Percentiles rank a stretch among this genome's conserved stretches.
These are phyloP conservation scores for Panthera leo DNA, from an alignment of 2,113 vertebrate species.

Conservation along the genomic window DNA sequence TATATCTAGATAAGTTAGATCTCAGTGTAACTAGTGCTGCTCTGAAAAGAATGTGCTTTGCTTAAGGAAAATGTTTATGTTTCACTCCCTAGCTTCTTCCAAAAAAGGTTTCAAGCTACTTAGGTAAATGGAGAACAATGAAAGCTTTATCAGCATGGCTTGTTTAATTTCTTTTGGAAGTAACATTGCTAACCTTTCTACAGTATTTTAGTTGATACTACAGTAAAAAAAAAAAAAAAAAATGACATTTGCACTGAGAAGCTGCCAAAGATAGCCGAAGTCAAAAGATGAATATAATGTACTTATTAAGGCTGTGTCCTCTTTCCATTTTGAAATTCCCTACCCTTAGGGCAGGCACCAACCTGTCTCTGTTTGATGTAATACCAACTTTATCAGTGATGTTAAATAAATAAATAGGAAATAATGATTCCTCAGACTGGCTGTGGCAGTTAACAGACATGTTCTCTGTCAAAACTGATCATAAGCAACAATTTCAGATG, in stretches of 20 bases:
- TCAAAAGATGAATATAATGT: conserved; percentile 59
- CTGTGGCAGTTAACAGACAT: background rate
- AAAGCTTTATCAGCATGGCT: conserved; percentile 35
- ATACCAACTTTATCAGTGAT: conserved; percentile 26
- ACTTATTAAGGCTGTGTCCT: conserved; percentile 18
- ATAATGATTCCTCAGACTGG: conserved; percentile 4
- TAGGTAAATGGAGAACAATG: conserved; percentile 65
- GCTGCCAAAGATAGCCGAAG: conserved; percentile 54
- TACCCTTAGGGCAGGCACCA: conserved; percentile 53
- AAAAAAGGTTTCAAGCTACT: conserved; percentile 63
- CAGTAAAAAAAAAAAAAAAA: conserved; percentile 49
- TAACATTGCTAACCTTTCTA: conserved; percentile 26
- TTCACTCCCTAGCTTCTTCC: conserved; percentile 63
- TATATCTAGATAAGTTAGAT: conserved; percentile 25
- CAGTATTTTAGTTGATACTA: conserved; percentile 35
- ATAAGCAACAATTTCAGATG: background rate
- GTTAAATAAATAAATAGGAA: conserved; percentile 57
- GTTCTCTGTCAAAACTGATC: conserved; percentile 41
- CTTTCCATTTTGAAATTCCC: conserved; percentile 48
- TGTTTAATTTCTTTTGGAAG: conserved; percentile 59
- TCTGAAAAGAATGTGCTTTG: conserved; percentile 63
- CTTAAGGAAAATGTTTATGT: conserved; percentile 70
- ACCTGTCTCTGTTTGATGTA: conserved; percentile 40
- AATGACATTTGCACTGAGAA: conserved; percentile 25
- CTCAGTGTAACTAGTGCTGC: conserved; percentile 29